A percentile compares a stretch with the other conserved stretches of the same genome.
phyloP scores from a whole-genome alignment of 2,888 invertebrate genomes.

The Caradrina kadenii region DNA sequence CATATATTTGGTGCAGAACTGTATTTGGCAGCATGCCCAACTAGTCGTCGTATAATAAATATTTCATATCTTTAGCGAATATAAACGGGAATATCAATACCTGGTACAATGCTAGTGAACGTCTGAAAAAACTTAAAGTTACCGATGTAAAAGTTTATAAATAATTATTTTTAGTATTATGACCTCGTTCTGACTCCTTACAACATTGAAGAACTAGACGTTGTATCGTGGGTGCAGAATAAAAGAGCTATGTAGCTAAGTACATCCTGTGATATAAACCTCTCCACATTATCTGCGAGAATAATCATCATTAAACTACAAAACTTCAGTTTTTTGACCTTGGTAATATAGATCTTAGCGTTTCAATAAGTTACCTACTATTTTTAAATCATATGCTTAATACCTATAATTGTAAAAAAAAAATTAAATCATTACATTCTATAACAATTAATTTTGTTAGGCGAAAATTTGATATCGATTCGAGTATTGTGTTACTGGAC shows the following conservation, averaged over 20 bases:
- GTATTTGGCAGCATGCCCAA: constrained; percentile 81
- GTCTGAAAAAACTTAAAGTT: constrained; percentile 56
- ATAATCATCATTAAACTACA: background rate
- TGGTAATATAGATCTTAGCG: too few relatives aligned
- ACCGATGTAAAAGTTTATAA: constrained; percentile 58
- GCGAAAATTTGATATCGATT: too few relatives aligned
- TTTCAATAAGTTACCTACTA: background rate
- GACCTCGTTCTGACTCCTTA: constrained; percentile 47
- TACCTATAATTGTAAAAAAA: too few relatives aligned
- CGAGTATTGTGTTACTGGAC: too few relatives aligned
- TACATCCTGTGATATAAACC: background rate
- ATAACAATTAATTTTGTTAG: too few relatives aligned
- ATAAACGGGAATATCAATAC: constrained; percentile 73
- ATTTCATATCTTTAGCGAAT: constrained; percentile 76
- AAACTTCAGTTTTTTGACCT: background rate
- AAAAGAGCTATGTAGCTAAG: background rate
- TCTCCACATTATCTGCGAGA: background rate
- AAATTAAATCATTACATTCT: too few relatives aligned
- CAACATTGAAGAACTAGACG: constrained; percentile 17
- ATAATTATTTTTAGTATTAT: constrained; percentile 63
- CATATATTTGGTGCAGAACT: constrained; percentile 77
- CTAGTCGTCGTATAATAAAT: constrained; percentile 76
- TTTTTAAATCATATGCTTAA: background rate
- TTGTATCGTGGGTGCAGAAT: constrained; percentile 11
- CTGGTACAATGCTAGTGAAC: constrained; percentile 54